These are phyloP conservation scores for Macquaria ambigua DNA, from an alignment of 2,113 vertebrate species.

Conservation along the genomic window DNA sequence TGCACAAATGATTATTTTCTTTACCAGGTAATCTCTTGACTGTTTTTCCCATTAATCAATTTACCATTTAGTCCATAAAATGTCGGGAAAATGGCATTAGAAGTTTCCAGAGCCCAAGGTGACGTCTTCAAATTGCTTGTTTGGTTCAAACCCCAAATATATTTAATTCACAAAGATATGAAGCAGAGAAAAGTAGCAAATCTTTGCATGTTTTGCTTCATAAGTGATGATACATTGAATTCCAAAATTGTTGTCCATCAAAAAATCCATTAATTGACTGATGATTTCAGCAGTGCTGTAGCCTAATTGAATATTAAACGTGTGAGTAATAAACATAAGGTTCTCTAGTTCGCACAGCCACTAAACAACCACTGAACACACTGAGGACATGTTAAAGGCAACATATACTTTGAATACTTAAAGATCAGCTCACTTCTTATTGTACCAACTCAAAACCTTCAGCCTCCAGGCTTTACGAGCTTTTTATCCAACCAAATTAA, in stretches of 20 bases:
- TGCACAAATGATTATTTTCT: too few species aligned
- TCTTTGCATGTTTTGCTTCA: background rate
- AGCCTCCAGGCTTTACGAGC: constrained; percentile 25
- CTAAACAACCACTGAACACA: too few species aligned
- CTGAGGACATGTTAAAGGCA: too few species aligned
- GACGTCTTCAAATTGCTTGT: background rate
- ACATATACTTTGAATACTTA: too few species aligned
- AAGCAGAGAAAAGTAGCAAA: background rate
- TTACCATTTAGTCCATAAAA: background rate
- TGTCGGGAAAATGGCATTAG: background rate
- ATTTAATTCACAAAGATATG: rapidly evolving
- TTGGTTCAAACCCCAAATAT: background rate
- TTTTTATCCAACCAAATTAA: constrained; percentile 52
- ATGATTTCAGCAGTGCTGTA: background rate
- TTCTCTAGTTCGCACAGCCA: too few species aligned
- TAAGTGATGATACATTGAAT: background rate
- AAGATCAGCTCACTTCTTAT: background rate
- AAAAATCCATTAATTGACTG: background rate
- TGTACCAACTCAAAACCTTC: constrained; percentile 24
- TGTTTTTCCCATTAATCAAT: background rate
- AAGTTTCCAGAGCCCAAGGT: background rate
- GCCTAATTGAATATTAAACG: background rate
- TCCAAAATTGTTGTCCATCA: background rate
- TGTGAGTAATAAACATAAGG: background rate
- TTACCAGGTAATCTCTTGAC: background rate